A percentile compares a stretch with the other conserved stretches of the same genome.
These are phyloP conservation scores for Leptinotarsa lineolata DNA, from an alignment of 1,140 invertebrate species.

Conservation along the genomic window DNA sequence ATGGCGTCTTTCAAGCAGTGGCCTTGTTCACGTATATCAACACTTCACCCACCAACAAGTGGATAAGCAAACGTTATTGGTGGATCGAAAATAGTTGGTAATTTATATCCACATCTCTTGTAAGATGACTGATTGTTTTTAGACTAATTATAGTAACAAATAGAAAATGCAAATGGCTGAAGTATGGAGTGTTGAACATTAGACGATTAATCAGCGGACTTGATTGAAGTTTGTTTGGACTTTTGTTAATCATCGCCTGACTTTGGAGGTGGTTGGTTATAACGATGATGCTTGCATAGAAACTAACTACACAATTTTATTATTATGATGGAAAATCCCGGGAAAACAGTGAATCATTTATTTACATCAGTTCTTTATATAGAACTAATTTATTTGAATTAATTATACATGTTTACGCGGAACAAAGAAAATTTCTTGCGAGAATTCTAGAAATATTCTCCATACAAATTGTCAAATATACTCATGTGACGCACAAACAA, in stretches of 20 bases:
- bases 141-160: neutral
- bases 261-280: too few relatives aligned
- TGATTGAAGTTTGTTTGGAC: neutral
- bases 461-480: too few relatives aligned
- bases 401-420: too few relatives aligned
- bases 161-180: slow-evolving; percentile 3
- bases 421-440: too few relatives aligned
- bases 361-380: too few relatives aligned
- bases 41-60: slow-evolving; percentile 3
- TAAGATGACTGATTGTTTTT: neutral
- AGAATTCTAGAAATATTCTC: too few relatives aligned
- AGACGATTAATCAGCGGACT: neutral
- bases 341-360: too few relatives aligned
- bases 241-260: neutral
- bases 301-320: too few relatives aligned
- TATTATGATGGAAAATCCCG: too few relatives aligned
- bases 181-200: neutral
- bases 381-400: too few relatives aligned
- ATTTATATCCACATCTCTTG: neutral
- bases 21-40: neutral
- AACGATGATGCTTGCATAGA: too few relatives aligned
- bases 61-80: neutral
- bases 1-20: neutral
- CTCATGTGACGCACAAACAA: too few relatives aligned
- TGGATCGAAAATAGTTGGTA: neutral